phyloP scores from a whole-genome alignment of 1,140 invertebrate genomes.

The Battus philenor region DNA sequence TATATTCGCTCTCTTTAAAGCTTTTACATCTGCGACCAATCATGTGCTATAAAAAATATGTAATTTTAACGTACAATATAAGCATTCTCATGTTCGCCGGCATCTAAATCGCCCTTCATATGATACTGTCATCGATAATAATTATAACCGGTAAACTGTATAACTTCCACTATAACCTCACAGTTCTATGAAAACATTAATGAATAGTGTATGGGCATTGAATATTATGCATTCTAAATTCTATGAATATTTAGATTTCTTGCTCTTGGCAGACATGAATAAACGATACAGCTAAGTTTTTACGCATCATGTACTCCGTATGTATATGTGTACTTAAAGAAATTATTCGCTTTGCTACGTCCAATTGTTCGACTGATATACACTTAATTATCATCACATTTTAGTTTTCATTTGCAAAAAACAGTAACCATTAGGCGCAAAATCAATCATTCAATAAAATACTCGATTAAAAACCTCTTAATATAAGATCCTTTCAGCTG shows the following conservation, averaged over 20 bases:
- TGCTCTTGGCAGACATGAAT: conserved; percentile 18
- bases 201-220: conserved; percentile 8
- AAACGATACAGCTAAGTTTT: conserved; percentile 19
- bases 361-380: neutral
- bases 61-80: too few species aligned
- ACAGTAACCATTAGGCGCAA: too few species aligned
- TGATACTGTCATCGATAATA: conserved; percentile 17
- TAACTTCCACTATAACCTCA: conserved; percentile 13
- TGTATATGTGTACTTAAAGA: conserved; percentile 9
- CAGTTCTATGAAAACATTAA: conserved; percentile 4
- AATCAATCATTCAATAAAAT: too few species aligned
- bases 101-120: neutral
- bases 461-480: too few species aligned
- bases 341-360: conserved; percentile 17
- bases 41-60: too few species aligned
- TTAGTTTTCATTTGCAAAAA: too few species aligned
- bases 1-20: too few species aligned
- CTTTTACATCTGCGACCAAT: too few species aligned
- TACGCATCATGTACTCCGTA: conserved; percentile 22
- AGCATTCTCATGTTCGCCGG: neutral
- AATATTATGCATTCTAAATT: conserved; percentile 15
- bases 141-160: conserved; percentile 18
- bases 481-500: too few species aligned
- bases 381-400: too few species aligned
- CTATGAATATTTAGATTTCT: conserved; percentile 26